Percentiles rank a stretch among this genome's conserved stretches.
These are phyloP conservation scores for Synchiropus splendidus DNA, from an alignment of 2,113 vertebrate species.

Conservation along the genomic window DNA sequence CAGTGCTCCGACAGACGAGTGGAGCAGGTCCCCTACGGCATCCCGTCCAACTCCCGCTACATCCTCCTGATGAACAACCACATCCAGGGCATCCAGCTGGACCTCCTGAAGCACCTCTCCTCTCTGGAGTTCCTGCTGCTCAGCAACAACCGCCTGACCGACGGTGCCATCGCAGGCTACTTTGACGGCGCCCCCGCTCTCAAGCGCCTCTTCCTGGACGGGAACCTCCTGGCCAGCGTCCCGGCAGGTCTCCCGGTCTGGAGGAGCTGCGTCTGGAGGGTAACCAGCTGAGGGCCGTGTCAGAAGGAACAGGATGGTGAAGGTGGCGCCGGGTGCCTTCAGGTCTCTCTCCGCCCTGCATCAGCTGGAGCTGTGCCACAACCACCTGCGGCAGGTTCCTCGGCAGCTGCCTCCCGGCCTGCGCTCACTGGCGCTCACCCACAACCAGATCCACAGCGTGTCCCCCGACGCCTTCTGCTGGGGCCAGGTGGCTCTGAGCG, in stretches of 20 bases:
- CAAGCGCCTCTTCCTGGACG: conserved; percentile 39
- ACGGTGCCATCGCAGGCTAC: conserved; percentile 38
- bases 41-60: conserved; percentile 54
- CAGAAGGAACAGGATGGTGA: conserved; percentile 26
- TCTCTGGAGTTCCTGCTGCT: conserved; percentile 55
- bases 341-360: no score
- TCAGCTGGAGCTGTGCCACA: no score
- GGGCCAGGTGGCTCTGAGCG: no score
- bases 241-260: conserved; percentile 33
- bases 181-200: conserved; percentile 45
- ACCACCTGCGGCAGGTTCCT: no score
- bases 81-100: conserved; percentile 48
- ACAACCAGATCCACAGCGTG: no score
- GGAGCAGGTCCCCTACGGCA: conserved; percentile 52
- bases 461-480: no score
- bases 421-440: no score
- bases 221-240: conserved; percentile 36
- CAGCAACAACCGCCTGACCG: conserved; percentile 57
- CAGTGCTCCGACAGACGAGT: conserved; percentile 64
- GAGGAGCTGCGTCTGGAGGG: conserved; percentile 53
- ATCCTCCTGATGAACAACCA: conserved; percentile 62
- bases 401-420: no score
- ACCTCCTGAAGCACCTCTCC: conserved; percentile 48
- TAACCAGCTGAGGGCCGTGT: conserved; percentile 40
- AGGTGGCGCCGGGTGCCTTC: no score